These are phyloP conservation scores for Drosophila sucinea DNA, from an alignment of 1,140 invertebrate species.

Conservation along the genomic window DNA sequence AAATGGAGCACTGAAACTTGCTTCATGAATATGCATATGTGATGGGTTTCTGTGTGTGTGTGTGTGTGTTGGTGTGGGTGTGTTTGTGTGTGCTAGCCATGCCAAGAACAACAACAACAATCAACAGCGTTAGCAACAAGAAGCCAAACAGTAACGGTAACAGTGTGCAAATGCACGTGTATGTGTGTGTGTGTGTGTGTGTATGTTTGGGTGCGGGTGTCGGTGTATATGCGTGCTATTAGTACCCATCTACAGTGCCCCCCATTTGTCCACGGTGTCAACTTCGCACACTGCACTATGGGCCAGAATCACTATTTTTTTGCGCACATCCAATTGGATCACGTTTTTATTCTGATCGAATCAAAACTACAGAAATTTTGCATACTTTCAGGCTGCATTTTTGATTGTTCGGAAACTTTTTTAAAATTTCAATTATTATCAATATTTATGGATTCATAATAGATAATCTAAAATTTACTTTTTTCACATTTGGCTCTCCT, in stretches of 20 bases:
- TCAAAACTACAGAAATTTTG: too few species aligned
- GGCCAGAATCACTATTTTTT: too few species aligned
- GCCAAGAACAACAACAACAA: background rate
- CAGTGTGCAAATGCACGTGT: conserved; percentile 22
- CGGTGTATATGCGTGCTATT: conserved; percentile 30
- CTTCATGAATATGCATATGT: conserved; percentile 17
- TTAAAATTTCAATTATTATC: too few species aligned
- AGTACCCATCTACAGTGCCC: conserved; percentile 34
- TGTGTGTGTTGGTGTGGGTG: background rate
- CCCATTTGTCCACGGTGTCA: too few species aligned
- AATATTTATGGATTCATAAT: too few species aligned
- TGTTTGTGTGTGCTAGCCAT: background rate
- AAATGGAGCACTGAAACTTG: conserved; percentile 15
- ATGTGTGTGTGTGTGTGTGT: conserved; percentile 6
- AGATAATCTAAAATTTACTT: too few species aligned
- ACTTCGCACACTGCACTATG: too few species aligned
- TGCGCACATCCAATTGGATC: too few species aligned
- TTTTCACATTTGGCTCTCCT: too few species aligned
- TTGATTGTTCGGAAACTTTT: too few species aligned
- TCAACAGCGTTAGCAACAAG: conserved; percentile 21
- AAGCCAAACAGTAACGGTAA: conserved; percentile 22
- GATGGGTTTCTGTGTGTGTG: background rate
- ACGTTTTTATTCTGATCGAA: too few species aligned
- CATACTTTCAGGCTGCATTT: too few species aligned
- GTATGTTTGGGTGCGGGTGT: conserved; percentile 10